These are phyloP conservation scores for Cyrtonyx montezumae DNA, from an alignment of 2,113 vertebrate genomes.

Conservation along the genomic window DNA sequence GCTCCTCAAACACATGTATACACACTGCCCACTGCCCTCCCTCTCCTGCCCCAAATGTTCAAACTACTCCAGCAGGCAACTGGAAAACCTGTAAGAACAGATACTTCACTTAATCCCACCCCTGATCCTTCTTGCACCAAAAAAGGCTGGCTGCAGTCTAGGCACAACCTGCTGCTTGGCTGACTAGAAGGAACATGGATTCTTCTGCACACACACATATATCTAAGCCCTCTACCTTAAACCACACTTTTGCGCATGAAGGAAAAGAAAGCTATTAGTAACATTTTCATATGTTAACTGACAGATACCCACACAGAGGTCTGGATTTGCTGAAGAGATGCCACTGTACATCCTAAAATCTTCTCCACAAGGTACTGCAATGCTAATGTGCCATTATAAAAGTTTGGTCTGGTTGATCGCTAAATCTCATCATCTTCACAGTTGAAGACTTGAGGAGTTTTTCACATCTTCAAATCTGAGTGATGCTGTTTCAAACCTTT, in stretches of 20 bases:
- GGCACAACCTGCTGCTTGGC: not conserved
- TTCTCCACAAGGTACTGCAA: not conserved
- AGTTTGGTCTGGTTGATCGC: not conserved
- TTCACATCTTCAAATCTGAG: not conserved
- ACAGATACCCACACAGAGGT: not conserved
- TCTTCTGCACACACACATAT: not conserved
- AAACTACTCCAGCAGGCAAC: not conserved
- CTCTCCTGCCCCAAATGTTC: not conserved
- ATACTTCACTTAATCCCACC: not conserved
- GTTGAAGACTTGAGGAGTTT: not conserved
- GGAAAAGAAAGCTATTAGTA: not conserved
- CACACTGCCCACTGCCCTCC: not conserved
- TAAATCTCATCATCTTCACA: not conserved
- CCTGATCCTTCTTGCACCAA: not conserved
- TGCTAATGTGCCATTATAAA: not conserved
- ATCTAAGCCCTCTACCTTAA: not conserved
- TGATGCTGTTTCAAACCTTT: not conserved
- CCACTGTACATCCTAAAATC: accelerated
- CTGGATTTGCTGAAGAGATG: not conserved
- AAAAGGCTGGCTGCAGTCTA: not conserved
- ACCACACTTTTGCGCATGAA: not conserved
- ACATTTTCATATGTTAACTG: not conserved
- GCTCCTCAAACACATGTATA: not conserved
- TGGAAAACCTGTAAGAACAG: not conserved
- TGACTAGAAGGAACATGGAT: not conserved